Conservation (phyloP, 2,113 vertebrate genomes). For the Rana temporaria region DNA sequence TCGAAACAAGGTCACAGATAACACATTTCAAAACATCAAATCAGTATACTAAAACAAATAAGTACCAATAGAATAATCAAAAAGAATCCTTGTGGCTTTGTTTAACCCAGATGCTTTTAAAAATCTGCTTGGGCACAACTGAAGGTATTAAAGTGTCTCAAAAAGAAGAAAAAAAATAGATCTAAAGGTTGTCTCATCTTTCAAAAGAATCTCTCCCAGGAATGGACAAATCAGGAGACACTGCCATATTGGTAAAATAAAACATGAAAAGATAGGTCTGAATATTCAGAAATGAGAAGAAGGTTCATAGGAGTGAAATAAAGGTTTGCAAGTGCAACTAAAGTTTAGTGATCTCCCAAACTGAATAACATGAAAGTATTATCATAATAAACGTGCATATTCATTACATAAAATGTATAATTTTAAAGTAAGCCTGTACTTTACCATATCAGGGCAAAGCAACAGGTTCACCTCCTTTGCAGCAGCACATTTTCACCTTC, state of each 20-base stretch:
- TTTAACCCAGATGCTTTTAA: background rate
- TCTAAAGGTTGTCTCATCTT: constrained; percentile 21
- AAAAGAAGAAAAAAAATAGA: constrained; percentile 10
- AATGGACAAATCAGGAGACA: background rate
- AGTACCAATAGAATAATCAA: background rate
- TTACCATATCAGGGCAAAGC: no score
- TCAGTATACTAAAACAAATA: background rate
- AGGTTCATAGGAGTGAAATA: background rate
- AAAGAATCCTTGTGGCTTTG: constrained; percentile 1
- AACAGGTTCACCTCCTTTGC: no score
- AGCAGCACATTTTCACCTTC: no score
- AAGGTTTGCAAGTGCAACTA: background rate
- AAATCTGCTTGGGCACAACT: background rate
- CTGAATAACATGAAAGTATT: no score
- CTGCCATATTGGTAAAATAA: constrained; percentile 10
- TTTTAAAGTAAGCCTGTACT: no score
- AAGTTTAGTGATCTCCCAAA: background rate
- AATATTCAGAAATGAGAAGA: background rate
- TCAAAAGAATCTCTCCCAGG: constrained; percentile 5
- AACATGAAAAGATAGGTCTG: constrained; percentile 12
- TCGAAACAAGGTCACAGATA: background rate
- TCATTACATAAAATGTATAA: no score
- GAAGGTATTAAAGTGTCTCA: background rate
- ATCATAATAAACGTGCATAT: no score
- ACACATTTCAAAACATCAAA: background rate